These are phyloP conservation scores for Uropetala carovei DNA, from an alignment of 2,888 invertebrate genomes.

Conservation along the genomic window DNA sequence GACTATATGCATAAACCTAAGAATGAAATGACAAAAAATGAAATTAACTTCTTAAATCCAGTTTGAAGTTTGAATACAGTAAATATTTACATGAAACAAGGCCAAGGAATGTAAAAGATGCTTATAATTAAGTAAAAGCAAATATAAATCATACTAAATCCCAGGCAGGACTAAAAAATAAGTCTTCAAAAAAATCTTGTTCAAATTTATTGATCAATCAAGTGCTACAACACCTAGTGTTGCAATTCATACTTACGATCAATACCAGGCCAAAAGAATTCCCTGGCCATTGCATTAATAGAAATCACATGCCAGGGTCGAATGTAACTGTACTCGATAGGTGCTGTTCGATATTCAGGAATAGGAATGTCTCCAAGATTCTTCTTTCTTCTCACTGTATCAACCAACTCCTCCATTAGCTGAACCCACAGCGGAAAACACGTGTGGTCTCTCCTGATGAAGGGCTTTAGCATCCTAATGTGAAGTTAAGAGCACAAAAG, in stretches of 20 bases:
- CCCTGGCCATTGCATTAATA: constrained; percentile 88
- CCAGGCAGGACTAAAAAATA: too few species aligned
- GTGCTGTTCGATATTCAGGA: constrained; percentile 73
- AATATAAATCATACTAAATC: too few species aligned
- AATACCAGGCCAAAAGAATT: constrained; percentile 95
- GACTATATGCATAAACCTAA: too few species aligned
- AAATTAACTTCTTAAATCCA: too few species aligned
- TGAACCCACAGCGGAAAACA: constrained; percentile 84
- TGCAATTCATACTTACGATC: constrained; percentile 82
- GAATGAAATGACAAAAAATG: too few species aligned
- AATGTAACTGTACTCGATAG: constrained; percentile 92
- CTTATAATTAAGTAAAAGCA: too few species aligned
- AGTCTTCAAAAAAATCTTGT: too few species aligned
- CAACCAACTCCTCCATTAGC: constrained; percentile 81
- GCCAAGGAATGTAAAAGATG: too few species aligned
- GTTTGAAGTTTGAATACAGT: too few species aligned
- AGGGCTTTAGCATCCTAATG: constrained; percentile 85
- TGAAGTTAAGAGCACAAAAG: constrained; percentile 37
- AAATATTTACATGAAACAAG: too few species aligned
- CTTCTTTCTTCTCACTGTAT: constrained; percentile 75
- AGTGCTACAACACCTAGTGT: too few species aligned
- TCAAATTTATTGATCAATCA: too few species aligned
- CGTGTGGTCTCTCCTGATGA: constrained; percentile 85
- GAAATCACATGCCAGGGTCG: constrained; percentile 92
- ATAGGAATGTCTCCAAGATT: constrained; percentile 74